A percentile compares a stretch with the other conserved stretches of the same genome.
Evolutionary conservation across 2,797 vertebrate genomes (phyloP).

Genomic region (Premnoplex brunnescens): DNA sequence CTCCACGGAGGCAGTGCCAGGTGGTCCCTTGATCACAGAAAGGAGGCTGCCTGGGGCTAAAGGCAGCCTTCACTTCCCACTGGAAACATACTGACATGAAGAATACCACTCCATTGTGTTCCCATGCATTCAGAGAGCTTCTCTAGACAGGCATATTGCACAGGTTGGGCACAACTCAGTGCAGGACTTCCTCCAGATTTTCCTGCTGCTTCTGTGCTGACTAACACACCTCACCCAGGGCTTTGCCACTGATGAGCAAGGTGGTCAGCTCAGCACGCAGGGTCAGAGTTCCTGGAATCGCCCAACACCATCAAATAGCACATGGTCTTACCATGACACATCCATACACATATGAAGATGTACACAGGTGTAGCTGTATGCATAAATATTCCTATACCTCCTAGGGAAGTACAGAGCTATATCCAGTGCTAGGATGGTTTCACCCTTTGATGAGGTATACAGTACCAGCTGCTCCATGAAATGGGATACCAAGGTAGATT

Average conservation of each 20-base stretch:
- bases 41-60: neutral
- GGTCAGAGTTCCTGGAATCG: neutral
- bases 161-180: fast-evolving
- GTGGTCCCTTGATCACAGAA: neutral
- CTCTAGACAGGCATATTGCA: fast-evolving
- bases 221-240: neutral
- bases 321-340: fast-evolving
- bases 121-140: fast-evolving
- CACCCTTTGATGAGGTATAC: neutral
- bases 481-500: neutral
- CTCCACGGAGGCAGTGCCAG: neutral
- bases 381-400: neutral
- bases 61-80: neutral
- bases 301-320: fast-evolving
- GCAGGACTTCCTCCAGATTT: neutral
- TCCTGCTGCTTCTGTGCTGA: neutral
- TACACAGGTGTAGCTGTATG: neutral
- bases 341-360: fast-evolving
- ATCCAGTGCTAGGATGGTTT: neutral
- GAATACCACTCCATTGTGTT: fast-evolving
- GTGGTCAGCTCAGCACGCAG: neutral
- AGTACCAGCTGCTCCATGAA: neutral
- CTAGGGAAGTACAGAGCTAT: neutral
- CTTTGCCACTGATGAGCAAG: neutral
- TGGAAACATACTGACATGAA: neutral